These are phyloP conservation scores for Chrysomela aeneicollis DNA, from an alignment of 2,888 invertebrate species.

Conservation along the genomic window DNA sequence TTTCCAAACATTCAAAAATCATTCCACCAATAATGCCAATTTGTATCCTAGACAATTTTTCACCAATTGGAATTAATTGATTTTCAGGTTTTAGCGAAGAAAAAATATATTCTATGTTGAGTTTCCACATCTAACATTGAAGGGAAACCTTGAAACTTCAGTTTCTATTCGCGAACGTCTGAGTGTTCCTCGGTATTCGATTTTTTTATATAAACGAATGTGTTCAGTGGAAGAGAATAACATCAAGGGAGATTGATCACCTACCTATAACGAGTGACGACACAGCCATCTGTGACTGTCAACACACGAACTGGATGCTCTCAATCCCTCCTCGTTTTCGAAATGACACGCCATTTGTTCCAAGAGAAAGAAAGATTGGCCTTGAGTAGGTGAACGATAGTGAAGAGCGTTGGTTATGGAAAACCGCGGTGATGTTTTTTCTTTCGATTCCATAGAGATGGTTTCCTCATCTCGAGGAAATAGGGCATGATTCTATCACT, in stretches of 20 bases:
- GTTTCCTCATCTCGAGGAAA: no score
- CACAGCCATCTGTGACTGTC: slow-evolving; percentile 53
- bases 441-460: slow-evolving; percentile 16
- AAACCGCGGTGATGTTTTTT: slow-evolving; percentile 1
- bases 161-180: no score
- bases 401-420: background rate
- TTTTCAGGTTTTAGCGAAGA: no score
- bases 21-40: no score
- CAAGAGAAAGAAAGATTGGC: slow-evolving; percentile 1
- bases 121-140: no score
- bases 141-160: no score
- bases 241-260: slow-evolving; percentile 48
- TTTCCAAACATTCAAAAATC: no score
- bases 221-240: slow-evolving; percentile 10
- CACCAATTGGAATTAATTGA: no score
- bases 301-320: slow-evolving; percentile 50
- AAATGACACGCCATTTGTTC: slow-evolving; percentile 33
- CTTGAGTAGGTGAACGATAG: background rate
- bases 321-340: slow-evolving; percentile 46
- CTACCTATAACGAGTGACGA: slow-evolving; percentile 43
- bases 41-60: no score
- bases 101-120: no score
- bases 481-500: no score
- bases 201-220: slow-evolving; percentile 14
- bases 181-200: no score